Base-by-base conservation (phyloP, 2,113 vertebrate genomes). In the Hippocampus comes region DNA sequence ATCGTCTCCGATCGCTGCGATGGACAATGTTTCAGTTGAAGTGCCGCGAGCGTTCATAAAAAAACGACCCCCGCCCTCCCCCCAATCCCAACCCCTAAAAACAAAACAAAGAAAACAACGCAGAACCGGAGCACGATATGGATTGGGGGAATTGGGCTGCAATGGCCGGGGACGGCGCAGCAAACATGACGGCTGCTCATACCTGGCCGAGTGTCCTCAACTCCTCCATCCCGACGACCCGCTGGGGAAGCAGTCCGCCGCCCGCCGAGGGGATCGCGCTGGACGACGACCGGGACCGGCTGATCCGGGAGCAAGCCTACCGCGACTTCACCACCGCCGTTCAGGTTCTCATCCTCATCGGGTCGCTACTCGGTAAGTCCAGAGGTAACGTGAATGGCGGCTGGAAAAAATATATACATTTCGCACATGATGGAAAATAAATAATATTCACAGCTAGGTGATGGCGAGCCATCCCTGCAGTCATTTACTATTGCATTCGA, bases 271-370 rank as follows among this genome's bases (percentile, higher is more conserved):
- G 87, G 1, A 64, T 84, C 0, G 65, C 53, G 1, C 74, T 74
- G 79, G 49, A 85, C 0, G 78, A 75, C 56, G 78, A 75, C 56
- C 84, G 80, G 76, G 86, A 77, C 75, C 84, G 80, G 55, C 77
- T 82, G 38, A 42, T 88, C 73, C 86, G 92, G 41, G 94, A 94
- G 66, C 93, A 90, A 88, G 91, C 90, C 41, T 98, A 98, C 91
- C 86, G 94, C 63, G 93, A 95, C 80, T 98, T 97, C 93, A 93
- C 94, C 75, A 97, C 94, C 77, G 72, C 92, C 1, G 87, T 93
- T 25, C 97, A 98, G 83, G 75, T 96, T 20, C 76, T 98, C 91
- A 94, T 98, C 90, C 95, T 98, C 71, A 49, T 97, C 1, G 95
- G 95, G 38, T 96, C 96, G 4, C 85, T 98, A 63, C 88, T 98